These are phyloP conservation scores for Cheilosia grossa DNA, from an alignment of 2,888 invertebrate genomes.

Conservation along the genomic window DNA sequence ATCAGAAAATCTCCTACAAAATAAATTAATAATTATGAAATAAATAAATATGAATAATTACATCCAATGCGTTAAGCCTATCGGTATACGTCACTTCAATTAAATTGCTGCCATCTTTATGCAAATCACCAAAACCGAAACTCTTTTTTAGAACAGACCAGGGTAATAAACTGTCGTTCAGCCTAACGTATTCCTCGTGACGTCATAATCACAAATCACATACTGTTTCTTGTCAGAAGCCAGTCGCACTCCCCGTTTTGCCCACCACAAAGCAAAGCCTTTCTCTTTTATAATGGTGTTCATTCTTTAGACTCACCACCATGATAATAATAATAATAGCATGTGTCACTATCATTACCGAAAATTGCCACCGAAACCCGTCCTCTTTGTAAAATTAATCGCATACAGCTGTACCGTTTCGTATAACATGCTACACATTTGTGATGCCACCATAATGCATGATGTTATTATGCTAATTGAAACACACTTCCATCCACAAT, in stretches of 20 bases:
- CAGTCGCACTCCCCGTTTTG: neutral
- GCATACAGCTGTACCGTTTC: conserved; percentile 2
- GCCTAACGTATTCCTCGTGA: neutral
- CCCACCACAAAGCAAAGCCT: neutral
- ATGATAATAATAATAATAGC: conserved; percentile 3
- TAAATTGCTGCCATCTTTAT: no score
- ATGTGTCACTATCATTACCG: conserved; percentile 23
- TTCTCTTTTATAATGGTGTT: neutral
- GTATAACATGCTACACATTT: neutral
- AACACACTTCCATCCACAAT: neutral
- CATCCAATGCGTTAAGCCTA: no score
- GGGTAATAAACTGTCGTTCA: no score
- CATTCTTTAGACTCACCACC: neutral
- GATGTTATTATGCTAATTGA: conserved; percentile 18
- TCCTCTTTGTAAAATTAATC: conserved; percentile 3
- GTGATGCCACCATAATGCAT: conserved; percentile 2
- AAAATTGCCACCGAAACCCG: conserved; percentile 17
- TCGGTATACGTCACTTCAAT: no score
- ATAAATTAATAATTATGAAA: no score
- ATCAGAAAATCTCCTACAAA: no score
- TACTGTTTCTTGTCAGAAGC: neutral
- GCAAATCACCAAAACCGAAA: no score
- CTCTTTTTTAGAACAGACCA: no score
- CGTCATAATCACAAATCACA: neutral
- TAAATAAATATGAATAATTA: no score